phyloP scores from a whole-genome alignment of 2,888 invertebrate genomes.

The Nephrotoma guestfalica region DNA sequence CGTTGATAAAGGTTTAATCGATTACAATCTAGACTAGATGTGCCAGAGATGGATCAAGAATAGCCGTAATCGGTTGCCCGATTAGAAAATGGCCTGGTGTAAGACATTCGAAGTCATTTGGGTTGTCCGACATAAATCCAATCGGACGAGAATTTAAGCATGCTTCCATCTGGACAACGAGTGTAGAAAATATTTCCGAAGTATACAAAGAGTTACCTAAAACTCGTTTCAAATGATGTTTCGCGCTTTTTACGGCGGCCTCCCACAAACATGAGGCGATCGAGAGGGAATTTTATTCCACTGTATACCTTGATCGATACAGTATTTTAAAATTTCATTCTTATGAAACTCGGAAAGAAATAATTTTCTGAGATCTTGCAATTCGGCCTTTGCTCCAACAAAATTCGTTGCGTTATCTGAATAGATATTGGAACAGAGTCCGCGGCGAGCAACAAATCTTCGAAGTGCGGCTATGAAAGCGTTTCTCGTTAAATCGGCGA shows the following conservation, averaged over 20 bases:
- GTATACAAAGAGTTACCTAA: background rate
- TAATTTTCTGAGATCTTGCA: constrained; percentile 1
- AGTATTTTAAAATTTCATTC: background rate
- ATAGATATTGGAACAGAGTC: background rate
- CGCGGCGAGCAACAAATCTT: constrained; percentile 12
- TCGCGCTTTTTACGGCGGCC: constrained; percentile 4
- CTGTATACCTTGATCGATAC: background rate
- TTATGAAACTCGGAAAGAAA: too few species aligned
- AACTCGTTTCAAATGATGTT: background rate
- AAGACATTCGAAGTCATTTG: background rate
- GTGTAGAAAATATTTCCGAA: background rate
- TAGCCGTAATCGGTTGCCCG: background rate
- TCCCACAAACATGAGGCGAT: constrained; percentile 1
- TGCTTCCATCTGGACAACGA: background rate
- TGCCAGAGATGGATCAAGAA: background rate
- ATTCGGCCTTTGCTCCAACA: constrained; percentile 3
- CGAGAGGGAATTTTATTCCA: constrained; percentile 4
- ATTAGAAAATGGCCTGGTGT: background rate
- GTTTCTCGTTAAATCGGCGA: constrained; percentile 12
- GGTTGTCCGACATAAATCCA: background rate
- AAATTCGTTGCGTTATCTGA: constrained; percentile 3
- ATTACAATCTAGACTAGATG: background rate
- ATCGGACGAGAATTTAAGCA: background rate
- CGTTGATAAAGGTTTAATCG: too few species aligned
- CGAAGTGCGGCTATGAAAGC: constrained; percentile 13